Base-by-base conservation (phyloP, 2,797 vertebrate genomes). In the Bryconaethiops microstoma region DNA sequence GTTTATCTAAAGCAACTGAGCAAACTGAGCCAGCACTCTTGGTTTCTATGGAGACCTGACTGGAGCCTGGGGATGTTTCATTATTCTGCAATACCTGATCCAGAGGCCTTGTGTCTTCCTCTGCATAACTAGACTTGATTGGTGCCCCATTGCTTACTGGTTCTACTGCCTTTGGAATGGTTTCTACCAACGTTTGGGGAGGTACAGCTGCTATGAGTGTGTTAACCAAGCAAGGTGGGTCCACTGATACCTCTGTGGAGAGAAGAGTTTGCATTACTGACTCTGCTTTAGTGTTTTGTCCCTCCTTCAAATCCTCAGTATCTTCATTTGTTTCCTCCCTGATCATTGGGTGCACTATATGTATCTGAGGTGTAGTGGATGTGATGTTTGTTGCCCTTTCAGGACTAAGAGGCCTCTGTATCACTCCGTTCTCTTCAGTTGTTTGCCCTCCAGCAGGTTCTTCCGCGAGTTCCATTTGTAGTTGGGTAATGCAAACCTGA, bases 351-450 rank as follows among this genome's bases (percentile, higher is more conserved):
- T n/a, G 45, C 12, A 19, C 59, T 57, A 2, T 9, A 7, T 14
- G 9, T 1, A 1, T 23, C 19, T 23, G 16, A n/a, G 39, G 23
- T 75, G 55, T 65, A 8, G 40, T 35, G 14, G 10, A 48, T 72
- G 13, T 21, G 48, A 48, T 42, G 72, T 55, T 64, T 62, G 65
- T 68, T 57, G 57, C 52, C 16, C 29, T 23, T 74, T 79, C 57
- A 57, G 6, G 14, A 19, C 35, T 70, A 39, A 39, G 4, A 79
- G 50, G 64, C 7, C 42, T 45, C 4, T 64, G 35, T 7, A 73
- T 29, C 14, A 23, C 35, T 35, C 16, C 19, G 4, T 77, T 45
- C 7, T 86, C 82, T 16, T 55, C 35, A 21, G 14, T 6, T 60
- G 35, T 78, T 7, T 76, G 29, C 12, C 29, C 50, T 67, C 12